Base-by-base conservation (phyloP, 2,113 vertebrate species). In the Globicephala melas region DNA sequence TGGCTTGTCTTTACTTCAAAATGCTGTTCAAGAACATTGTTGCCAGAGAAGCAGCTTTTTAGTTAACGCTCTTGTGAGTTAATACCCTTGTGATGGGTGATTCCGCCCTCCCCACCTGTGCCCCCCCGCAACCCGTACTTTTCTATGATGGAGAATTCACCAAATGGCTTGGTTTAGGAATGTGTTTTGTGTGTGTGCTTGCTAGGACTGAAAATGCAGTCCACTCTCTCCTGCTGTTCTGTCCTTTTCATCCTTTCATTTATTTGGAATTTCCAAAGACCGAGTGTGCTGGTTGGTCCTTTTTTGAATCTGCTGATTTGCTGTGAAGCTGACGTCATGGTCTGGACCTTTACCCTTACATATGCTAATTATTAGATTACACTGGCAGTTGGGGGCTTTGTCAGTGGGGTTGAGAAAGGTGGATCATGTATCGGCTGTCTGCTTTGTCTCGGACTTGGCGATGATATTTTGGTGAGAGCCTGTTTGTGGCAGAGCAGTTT, bases 281-380 rank as follows among this genome's bases (percentile, higher is more conserved):
- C 82, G 25, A 97, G 53, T 96, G 81, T 89, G 80, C 94, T 98
- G 10, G 7, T 38, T 2, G 41, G 18, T 58, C 70, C 89, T 95
- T 95, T 98, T 97, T 98, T 92, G 95, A 89, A 94, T 92, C 90
- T 95, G 96, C 98, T 87, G 97, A 96, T 82, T 89, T 95, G 96
- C 62, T 93, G 68, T 97, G 97, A 98, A 98, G 96, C 97, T 98
- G 98, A 99, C 99, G 98, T 98, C 98, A 98, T 83, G 97, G 97
- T 98, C 97, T 97, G 93, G 71, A 88, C 68, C 67, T 98, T 98
- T 98, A 96, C 2, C 97, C 98, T 99, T 98, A 98, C 97, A 96
- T 98, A 98, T 99, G 98, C 98, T 98, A 98, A 99, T 99, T 97
- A 85, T 97, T 96, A 95, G 97, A 97, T 98, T 94, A 92, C 98